Evolutionary conservation across 2,797 vertebrate species (phyloP), one percentile per base, ranked within the genome.

Genomic region (Acanthiza pusilla): DNA sequence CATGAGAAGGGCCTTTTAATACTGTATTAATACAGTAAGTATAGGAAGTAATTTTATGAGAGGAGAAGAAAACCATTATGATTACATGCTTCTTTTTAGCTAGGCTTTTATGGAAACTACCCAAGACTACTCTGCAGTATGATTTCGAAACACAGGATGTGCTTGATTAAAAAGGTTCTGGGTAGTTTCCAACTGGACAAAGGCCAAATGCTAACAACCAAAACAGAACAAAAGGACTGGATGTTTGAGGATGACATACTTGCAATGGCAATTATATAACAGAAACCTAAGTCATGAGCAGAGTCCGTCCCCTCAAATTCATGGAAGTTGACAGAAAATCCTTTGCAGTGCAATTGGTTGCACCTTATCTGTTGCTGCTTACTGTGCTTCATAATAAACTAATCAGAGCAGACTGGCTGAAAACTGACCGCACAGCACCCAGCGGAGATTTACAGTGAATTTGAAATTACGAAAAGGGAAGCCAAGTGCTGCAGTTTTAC

Each of bases 71-170:
- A 45, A 92, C 83, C 61, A 89, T 94, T 93, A 96, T 73, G 91
- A 88, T 92, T 95, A 91, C 57, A 92, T 94, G 82, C 94, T 85
- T 88, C 93, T 95, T 96, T 96, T 93, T 55, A 94, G 91, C 87
- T 80, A 62, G 63, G 93, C 85, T 97, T 97, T 96, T 96, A 95
- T 97, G 94, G 83, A 97, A 97, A 96, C 55, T 75, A 85, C 88
- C 65, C 85, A 95, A 94, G 86, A 74, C 77, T 86, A 93, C 84
- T 95, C 80, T 66, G 92, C 65, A 91, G 66, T 34, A 92, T 30
- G 84, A 86, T 88, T 97, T 96, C 3, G 36, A 95, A 96, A 97
- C 57, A 92, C 67, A 96, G 95, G 92, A 96, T 92, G 72, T 96
- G 74, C 91, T 95, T 96, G 83, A 95, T 96, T 97, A 95, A 96